A percentile compares a stretch with the other conserved stretches of the same genome.
Conservation (phyloP, 1,140 invertebrate species). For the Rhyacophila brunnea region DNA sequence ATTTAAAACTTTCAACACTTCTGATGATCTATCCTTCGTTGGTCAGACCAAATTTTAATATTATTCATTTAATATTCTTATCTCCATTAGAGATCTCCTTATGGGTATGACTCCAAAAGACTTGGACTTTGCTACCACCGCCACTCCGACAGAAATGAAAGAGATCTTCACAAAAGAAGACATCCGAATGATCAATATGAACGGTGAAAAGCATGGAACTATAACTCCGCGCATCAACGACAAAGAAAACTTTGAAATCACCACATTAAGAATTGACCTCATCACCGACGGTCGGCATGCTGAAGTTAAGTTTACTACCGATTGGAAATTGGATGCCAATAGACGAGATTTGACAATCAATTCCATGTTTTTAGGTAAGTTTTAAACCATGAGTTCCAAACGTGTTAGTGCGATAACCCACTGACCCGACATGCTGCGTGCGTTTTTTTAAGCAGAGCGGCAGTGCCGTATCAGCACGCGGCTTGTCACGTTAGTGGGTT, state of each 20-base stretch:
- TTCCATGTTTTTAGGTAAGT: constrained; percentile 91
- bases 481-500: too few relatives aligned
- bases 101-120: constrained; percentile 83
- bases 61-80: neutral
- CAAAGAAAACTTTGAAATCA: constrained; percentile 90
- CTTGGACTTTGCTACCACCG: constrained; percentile 96
- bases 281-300: constrained; percentile 93
- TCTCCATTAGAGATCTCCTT: constrained; percentile 78
- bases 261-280: constrained; percentile 91
- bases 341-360: constrained; percentile 97
- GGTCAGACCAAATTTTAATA: neutral
- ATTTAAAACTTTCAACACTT: too few relatives aligned
- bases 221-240: constrained; percentile 96
- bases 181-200: constrained; percentile 89
- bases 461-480: too few relatives aligned
- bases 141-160: constrained; percentile 96
- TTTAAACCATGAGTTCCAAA: too few relatives aligned
- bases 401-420: too few relatives aligned
- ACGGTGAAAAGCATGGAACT: constrained; percentile 96
- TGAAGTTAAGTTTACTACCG: constrained; percentile 89
- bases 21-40: neutral
- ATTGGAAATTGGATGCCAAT: constrained; percentile 95
- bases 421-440: too few relatives aligned
- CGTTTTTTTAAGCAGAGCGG: too few relatives aligned
- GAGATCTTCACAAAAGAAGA: constrained; percentile 85